Evolutionary conservation across 2,888 invertebrate species (phyloP).

Genomic region (Tanytarsus gracilentus): DNA sequence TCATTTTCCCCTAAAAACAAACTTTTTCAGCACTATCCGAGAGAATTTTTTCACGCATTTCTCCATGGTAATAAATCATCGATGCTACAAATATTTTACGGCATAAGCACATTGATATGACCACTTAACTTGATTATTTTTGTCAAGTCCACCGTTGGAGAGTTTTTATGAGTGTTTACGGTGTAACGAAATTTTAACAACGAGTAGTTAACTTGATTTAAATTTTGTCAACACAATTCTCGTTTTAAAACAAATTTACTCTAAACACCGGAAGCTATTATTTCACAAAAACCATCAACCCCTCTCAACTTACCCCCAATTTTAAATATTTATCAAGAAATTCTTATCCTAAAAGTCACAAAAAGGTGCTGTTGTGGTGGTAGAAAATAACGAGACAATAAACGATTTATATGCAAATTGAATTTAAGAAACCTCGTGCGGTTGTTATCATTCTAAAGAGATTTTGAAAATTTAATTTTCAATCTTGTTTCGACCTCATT

Average conservation of each 20-base stretch:
- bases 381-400: background rate
- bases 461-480: background rate
- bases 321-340: background rate
- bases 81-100: background rate
- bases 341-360: background rate
- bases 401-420: conserved; percentile 18
- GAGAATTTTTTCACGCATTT: background rate
- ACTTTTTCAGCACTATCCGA: background rate
- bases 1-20: background rate
- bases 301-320: too few relatives aligned
- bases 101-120: background rate
- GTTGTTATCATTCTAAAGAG: conserved; percentile 9
- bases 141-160: background rate
- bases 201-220: background rate
- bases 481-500: conserved; percentile 23
- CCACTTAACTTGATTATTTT: conserved; percentile 10
- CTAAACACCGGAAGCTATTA: too few relatives aligned
- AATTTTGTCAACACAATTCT: too few relatives aligned
- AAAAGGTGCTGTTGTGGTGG: background rate
- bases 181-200: background rate
- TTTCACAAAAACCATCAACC: too few relatives aligned
- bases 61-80: conserved; percentile 8
- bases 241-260: too few relatives aligned
- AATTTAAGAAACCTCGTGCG: conserved; percentile 2
- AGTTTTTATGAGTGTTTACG: background rate